phyloP scores from a whole-genome alignment of 2,797 vertebrate species.

The Gymnoscopelus microlampas region DNA sequence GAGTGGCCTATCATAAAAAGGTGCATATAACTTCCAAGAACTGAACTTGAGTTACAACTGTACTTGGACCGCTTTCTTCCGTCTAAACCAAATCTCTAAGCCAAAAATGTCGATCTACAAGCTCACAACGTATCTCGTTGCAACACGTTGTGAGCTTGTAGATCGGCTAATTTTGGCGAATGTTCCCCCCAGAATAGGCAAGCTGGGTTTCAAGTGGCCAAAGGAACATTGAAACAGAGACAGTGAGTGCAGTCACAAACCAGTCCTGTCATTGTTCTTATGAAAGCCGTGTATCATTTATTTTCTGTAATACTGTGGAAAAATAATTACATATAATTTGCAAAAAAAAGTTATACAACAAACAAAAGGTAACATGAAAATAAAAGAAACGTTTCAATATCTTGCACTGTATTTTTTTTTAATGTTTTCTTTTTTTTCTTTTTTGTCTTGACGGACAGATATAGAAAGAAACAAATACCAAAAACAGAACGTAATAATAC shows the following conservation, averaged over 20 bases:
- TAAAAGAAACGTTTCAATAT: slow-evolving; percentile 63
- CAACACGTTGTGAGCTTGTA: too few relatives aligned
- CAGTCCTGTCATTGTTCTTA: slow-evolving; percentile 49
- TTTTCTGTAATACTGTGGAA: slow-evolving; percentile 82
- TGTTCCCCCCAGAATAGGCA: too few relatives aligned
- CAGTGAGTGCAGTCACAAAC: not conserved
- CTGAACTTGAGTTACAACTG: too few relatives aligned
- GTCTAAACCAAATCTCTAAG: too few relatives aligned
- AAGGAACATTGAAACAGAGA: not conserved
- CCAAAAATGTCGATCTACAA: too few relatives aligned
- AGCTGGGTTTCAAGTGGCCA: too few relatives aligned
- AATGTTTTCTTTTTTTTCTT: slow-evolving; percentile 63
- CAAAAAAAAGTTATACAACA: slow-evolving; percentile 49
- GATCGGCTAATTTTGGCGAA: too few relatives aligned
- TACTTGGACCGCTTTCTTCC: too few relatives aligned
- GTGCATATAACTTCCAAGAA: too few relatives aligned
- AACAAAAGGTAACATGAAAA: slow-evolving; percentile 49
- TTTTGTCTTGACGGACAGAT: slow-evolving; percentile 57
- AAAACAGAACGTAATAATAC: slow-evolving; percentile 58
- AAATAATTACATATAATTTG: slow-evolving; percentile 84
- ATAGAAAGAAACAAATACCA: slow-evolving; percentile 53
- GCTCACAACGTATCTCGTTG: too few relatives aligned
- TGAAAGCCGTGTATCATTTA: slow-evolving; percentile 83
- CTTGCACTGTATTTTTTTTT: slow-evolving; percentile 61
- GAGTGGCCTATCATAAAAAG: too few relatives aligned